A percentile compares a stretch with the other conserved stretches of the same genome.
Conservation (phyloP, 1,140 invertebrate species). For the Oryctes rhinoceros region DNA sequence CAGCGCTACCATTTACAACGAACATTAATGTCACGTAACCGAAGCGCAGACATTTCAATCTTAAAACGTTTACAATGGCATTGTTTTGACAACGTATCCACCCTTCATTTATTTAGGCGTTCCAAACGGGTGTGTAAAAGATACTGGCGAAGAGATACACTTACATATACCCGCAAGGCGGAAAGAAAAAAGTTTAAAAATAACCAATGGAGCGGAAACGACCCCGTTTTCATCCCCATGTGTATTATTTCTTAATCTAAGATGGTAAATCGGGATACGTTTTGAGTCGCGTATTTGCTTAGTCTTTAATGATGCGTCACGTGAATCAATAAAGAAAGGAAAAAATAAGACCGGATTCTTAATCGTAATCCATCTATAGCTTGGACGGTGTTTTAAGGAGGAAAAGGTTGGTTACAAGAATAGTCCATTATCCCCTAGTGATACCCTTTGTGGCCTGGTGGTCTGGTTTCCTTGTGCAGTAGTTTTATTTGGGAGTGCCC, state of each 20-base stretch:
- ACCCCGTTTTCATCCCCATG: slow-evolving; percentile 10
- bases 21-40: slow-evolving; percentile 14
- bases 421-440: slow-evolving; percentile 32
- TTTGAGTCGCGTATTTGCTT: slow-evolving; percentile 2
- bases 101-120: slow-evolving; percentile 29
- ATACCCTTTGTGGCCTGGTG: slow-evolving; percentile 6
- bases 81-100: slow-evolving; percentile 16
- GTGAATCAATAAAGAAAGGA: slow-evolving; percentile 12
- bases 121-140: neutral
- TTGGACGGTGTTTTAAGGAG: neutral
- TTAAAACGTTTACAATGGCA: slow-evolving; percentile 15
- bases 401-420: slow-evolving; percentile 24
- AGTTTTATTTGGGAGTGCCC: slow-evolving; percentile 21
- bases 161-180: neutral
- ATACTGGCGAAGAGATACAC: neutral
- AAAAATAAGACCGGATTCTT: slow-evolving; percentile 8
- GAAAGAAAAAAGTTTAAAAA: slow-evolving; percentile 2
- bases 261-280: slow-evolving; percentile 16
- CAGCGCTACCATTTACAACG: slow-evolving; percentile 18
- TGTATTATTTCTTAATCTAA: slow-evolving; percentile 10
- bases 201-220: slow-evolving; percentile 25
- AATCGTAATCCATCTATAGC: neutral
- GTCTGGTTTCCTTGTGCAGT: neutral
- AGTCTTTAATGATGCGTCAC: slow-evolving; percentile 18
- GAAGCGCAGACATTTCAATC: slow-evolving; percentile 7